These are phyloP conservation scores for Drosophila neocordata DNA, from an alignment of 1,140 invertebrate species.

Conservation along the genomic window DNA sequence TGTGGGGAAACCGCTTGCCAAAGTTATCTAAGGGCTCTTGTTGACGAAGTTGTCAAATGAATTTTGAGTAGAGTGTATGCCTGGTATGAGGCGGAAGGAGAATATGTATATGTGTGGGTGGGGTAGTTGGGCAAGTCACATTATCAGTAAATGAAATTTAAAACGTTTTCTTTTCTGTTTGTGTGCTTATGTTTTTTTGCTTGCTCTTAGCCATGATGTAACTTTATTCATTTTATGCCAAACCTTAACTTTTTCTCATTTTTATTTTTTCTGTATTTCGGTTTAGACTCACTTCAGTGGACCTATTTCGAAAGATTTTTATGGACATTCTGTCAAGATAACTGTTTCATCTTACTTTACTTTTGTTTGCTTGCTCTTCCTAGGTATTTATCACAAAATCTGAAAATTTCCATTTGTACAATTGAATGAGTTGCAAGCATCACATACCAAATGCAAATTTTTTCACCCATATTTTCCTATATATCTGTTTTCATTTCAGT, in stretches of 20 bases:
- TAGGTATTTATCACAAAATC: slow-evolving; percentile 60
- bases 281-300: background rate
- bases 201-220: slow-evolving; percentile 27
- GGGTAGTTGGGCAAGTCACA: slow-evolving; percentile 15
- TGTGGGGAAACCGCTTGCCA: slow-evolving; percentile 26
- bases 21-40: slow-evolving; percentile 36
- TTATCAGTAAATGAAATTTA: slow-evolving; percentile 77
- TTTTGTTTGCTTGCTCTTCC: background rate
- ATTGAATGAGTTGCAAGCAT: slow-evolving; percentile 54
- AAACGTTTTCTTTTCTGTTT: slow-evolving; percentile 47
- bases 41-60: slow-evolving; percentile 66
- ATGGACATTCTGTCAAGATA: slow-evolving; percentile 1
- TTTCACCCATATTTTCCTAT: background rate
- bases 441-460: background rate
- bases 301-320: slow-evolving; percentile 2
- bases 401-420: slow-evolving; percentile 67
- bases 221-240: slow-evolving; percentile 5
- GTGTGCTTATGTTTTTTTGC: slow-evolving; percentile 25
- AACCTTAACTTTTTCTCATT: background rate
- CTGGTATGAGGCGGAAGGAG: background rate
- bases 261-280: slow-evolving; percentile 4
- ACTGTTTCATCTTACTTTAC: background rate
- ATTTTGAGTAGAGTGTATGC: slow-evolving; percentile 39
- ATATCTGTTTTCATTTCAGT: background rate
- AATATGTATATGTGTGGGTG: background rate